Evolutionary conservation across 2,797 vertebrate genomes (phyloP), one percentile per base, ranked within the genome.

Genomic region (Darevskia mixta): DNA sequence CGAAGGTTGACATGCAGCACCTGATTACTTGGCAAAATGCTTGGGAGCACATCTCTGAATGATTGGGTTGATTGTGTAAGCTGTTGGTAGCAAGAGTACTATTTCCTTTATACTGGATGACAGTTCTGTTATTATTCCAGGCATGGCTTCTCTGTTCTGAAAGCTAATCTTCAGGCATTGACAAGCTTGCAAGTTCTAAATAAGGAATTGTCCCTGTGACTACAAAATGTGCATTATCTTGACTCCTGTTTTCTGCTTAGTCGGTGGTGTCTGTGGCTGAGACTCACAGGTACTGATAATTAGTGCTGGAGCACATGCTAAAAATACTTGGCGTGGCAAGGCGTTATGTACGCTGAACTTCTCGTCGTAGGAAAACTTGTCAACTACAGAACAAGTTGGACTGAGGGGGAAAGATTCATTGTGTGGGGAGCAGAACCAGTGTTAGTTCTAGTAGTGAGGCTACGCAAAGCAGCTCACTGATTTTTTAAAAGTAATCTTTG

Each of bases 201-300:
- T 66, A 66, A 82, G 79, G 83, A 85, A 69, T 58, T 81, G 78
- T 85, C 78, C 72, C 77, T 71, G 71, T 69, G 77, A 80, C 43
- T 87, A 67, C 45, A 67, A 84, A 88, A 76, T 17, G 35, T 88
- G 87, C 77, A 29, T 73, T 80, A 73, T 73, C 82, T 76, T 67
- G 61, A 82, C 35, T 86, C 61, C 20, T 55, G 27, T 82, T 89
- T 35, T 0, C 0, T 18, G 77, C 20, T 82, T 73, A 64, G 20
- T 29, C 29, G 61, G 11, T 18, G 43, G 78, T 2, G 0, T 2
- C 49, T 78, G 1, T 66, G 78, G 41, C 72, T 77, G 75, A 9
- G 13, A 45, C 41, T 83, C 78, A 78, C 72, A 41, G 17, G 29
- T 82, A 82, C 79, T 82, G 72, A 32, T 79, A 90, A 78, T 82